Percentiles rank a stretch among this genome's conserved stretches.
These are phyloP conservation scores for Xylophagus ater DNA, from an alignment of 2,888 invertebrate genomes.

Conservation along the genomic window DNA sequence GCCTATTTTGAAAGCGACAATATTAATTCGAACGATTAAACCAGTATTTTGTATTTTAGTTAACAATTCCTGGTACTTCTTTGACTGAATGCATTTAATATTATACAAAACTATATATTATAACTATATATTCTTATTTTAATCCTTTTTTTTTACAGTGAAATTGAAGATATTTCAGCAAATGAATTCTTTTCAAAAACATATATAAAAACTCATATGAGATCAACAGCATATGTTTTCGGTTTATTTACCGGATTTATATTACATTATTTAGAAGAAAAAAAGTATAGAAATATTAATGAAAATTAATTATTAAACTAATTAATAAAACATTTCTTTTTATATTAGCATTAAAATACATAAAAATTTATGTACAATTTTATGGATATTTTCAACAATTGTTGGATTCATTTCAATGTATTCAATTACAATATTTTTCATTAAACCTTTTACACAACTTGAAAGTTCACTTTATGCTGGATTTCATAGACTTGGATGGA, in stretches of 20 bases:
- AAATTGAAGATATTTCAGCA: conserved; percentile 49
- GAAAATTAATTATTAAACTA: conserved; percentile 6
- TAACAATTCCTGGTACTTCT: no score
- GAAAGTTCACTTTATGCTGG: conserved; percentile 56
- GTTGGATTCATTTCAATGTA: conserved; percentile 48
- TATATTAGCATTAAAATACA: conserved; percentile 34
- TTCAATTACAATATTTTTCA: conserved; percentile 52
- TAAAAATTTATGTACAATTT: conserved; percentile 29
- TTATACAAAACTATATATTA: no score
- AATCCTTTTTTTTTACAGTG: conserved; percentile 45
- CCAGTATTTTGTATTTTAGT: no score
- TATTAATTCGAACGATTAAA: no score
- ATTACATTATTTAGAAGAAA: conserved; percentile 50
- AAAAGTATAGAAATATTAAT: conserved; percentile 29
- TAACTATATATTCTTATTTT: no score
- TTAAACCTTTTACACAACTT: conserved; percentile 45
- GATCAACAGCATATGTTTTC: conserved; percentile 56
- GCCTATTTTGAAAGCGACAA: no score
- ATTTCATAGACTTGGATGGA: conserved; percentile 57
- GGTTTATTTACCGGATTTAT: conserved; percentile 56
- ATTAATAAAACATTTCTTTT: conserved; percentile 5
- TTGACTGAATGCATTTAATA: no score
- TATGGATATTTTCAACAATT: conserved; percentile 27
- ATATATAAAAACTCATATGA: conserved; percentile 66
- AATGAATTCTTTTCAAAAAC: conserved; percentile 53